Percentiles rank a stretch among this genome's conserved stretches.
phyloP scores from a whole-genome alignment of 2,888 invertebrate genomes.

The Crocallis elinguaria region DNA sequence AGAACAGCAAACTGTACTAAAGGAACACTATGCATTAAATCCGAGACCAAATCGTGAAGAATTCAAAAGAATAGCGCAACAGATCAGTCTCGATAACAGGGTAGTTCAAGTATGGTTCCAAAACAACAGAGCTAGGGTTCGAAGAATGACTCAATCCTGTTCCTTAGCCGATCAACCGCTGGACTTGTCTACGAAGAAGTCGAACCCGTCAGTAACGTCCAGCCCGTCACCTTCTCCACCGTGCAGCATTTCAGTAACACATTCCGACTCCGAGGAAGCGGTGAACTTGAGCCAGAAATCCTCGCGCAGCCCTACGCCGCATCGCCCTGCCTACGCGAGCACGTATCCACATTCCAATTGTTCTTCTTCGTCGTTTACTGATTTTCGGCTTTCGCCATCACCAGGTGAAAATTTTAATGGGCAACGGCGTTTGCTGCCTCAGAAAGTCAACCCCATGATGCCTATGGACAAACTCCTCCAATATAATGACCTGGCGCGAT shows the following conservation, averaged over 20 bases:
- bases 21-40: slow-evolving; percentile 95
- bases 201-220: slow-evolving; percentile 80
- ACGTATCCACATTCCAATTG: slow-evolving; percentile 86
- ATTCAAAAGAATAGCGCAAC: slow-evolving; percentile 93
- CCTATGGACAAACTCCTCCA: slow-evolving; percentile 87
- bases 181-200: slow-evolving; percentile 95
- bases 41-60: slow-evolving; percentile 97
- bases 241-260: slow-evolving; percentile 86
- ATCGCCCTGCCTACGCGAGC: slow-evolving; percentile 76
- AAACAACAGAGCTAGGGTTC: slow-evolving; percentile 95
- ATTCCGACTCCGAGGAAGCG: slow-evolving; percentile 88
- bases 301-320: slow-evolving; percentile 86
- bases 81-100: slow-evolving; percentile 89
- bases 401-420: slow-evolving; percentile 72
- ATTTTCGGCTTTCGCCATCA: slow-evolving; percentile 79
- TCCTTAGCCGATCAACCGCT: slow-evolving; percentile 90
- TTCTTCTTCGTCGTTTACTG: slow-evolving; percentile 82
- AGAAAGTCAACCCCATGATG: slow-evolving; percentile 78
- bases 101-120: slow-evolving; percentile 98
- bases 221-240: slow-evolving; percentile 87
- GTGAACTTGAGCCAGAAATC: slow-evolving; percentile 91
- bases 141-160: slow-evolving; percentile 85
- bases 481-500: slow-evolving; percentile 84
- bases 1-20: slow-evolving; percentile 95
- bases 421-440: slow-evolving; percentile 64